Evolutionary conservation across 1,140 invertebrate genomes (phyloP).

Genomic region (Sycophaga agraensis): DNA sequence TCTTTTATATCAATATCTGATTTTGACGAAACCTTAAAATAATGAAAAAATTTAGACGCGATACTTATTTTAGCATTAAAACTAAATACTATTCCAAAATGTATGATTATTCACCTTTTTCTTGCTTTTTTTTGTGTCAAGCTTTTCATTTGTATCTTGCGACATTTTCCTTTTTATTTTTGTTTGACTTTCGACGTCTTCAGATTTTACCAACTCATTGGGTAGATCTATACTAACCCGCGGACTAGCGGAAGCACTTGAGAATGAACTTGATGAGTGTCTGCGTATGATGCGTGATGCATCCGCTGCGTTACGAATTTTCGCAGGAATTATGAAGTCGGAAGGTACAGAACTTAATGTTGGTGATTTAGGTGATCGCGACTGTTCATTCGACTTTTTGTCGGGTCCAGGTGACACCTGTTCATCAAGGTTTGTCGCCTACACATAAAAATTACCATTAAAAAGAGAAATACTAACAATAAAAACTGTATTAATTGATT

Average conservation of each 20-base stretch:
- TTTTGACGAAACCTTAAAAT: conserved; percentile 19
- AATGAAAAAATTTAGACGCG: background rate
- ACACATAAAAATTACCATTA: background rate
- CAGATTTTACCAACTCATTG: conserved; percentile 29
- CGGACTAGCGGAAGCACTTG: conserved; percentile 66
- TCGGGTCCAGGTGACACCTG: background rate
- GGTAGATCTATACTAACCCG: conserved; percentile 46
- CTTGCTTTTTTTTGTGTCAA: conserved; percentile 7
- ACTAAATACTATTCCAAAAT: too few species aligned
- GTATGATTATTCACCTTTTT: conserved; percentile 28
- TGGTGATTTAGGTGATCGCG: conserved; percentile 43
- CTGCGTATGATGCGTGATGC: conserved; percentile 77
- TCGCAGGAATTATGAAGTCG: conserved; percentile 63
- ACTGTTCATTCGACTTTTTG: conserved; percentile 42
- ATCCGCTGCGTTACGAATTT: conserved; percentile 63
- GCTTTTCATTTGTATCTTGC: conserved; percentile 12
- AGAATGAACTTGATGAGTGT: conserved; percentile 80
- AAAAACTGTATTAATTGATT: too few species aligned
- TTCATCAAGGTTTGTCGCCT: background rate
- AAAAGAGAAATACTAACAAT: too few species aligned
- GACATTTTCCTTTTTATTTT: conserved; percentile 30
- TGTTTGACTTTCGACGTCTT: conserved; percentile 31
- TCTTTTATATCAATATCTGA: conserved; percentile 20
- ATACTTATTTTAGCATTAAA: too few species aligned
- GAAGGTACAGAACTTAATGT: conserved; percentile 36